Evolutionary conservation across 2,113 vertebrate genomes (phyloP).

Genomic region (Alexandromys fortis): DNA sequence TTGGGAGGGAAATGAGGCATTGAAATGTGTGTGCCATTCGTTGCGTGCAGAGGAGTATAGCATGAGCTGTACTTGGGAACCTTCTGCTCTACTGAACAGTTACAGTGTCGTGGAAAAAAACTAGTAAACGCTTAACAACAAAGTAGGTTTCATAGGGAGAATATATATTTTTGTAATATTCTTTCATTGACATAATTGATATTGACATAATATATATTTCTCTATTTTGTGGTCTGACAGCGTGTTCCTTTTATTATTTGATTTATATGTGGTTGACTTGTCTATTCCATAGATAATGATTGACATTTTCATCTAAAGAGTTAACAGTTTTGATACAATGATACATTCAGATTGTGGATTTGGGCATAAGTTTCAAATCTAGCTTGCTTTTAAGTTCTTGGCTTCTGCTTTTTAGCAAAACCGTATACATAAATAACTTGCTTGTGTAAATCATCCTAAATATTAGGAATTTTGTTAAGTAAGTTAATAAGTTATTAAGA

Average conservation of each 20-base stretch:
- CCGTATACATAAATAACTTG: neutral
- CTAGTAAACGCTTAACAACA: constrained; percentile 11
- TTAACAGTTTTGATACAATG: constrained; percentile 54
- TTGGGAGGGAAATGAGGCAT: constrained; percentile 33
- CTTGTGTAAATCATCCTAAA: neutral
- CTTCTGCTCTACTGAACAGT: neutral
- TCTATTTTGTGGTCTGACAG: constrained; percentile 67
- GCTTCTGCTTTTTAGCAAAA: neutral
- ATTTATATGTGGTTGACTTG: constrained; percentile 74
- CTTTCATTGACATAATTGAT: constrained; percentile 62
- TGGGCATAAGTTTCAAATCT: neutral
- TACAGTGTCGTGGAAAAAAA: neutral
- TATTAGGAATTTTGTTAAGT: neutral
- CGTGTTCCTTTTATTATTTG: constrained; percentile 55
- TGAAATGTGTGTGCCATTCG: neutral
- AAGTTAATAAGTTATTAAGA: constrained; percentile 13
- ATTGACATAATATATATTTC: constrained; percentile 60
- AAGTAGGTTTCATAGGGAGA: constrained; percentile 60
- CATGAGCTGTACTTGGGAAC: constrained; percentile 43
- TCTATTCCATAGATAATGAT: constrained; percentile 45
- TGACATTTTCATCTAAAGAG: constrained; percentile 59
- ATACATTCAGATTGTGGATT: neutral
- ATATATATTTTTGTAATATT: constrained; percentile 66
- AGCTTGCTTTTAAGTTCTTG: constrained; percentile 34
- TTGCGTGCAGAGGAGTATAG: neutral